Evolutionary conservation across 2,113 vertebrate genomes (phyloP).

Genomic region (Paraplagusia blochii): DNA sequence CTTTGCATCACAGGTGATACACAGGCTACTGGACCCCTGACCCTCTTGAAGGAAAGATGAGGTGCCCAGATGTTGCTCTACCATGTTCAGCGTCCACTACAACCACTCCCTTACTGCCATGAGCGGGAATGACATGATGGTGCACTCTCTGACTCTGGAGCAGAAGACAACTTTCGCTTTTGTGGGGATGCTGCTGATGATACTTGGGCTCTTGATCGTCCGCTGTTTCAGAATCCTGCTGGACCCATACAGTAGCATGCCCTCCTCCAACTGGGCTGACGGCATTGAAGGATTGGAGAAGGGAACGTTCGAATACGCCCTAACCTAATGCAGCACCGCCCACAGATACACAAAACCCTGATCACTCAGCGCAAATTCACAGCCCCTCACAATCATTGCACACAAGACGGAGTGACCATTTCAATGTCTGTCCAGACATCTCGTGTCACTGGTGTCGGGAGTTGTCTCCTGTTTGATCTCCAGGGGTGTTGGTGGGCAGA

Average conservation of each 20-base stretch:
- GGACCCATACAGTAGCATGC: slow-evolving; percentile 97
- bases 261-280: slow-evolving; percentile 93
- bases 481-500: not conserved
- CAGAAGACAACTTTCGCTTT: slow-evolving; percentile 97
- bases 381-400: slow-evolving; percentile 29
- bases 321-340: slow-evolving; percentile 80
- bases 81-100: slow-evolving; percentile 88
- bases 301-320: slow-evolving; percentile 94
- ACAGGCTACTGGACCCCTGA: slow-evolving; percentile 60
- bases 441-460: slow-evolving; percentile 38
- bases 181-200: slow-evolving; percentile 91
- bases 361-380: not conserved
- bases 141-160: slow-evolving; percentile 89
- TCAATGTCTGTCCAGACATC: slow-evolving; percentile 28
- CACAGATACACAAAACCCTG: slow-evolving; percentile 2
- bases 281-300: slow-evolving; percentile 94
- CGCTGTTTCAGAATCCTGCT: slow-evolving; percentile 94
- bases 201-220: slow-evolving; percentile 92
- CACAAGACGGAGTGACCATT: slow-evolving; percentile 23
- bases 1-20: slow-evolving; percentile 65
- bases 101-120: slow-evolving; percentile 88
- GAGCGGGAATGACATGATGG: slow-evolving; percentile 85
- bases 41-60: slow-evolving; percentile 64
- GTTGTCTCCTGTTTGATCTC: not conserved
- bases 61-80: slow-evolving; percentile 61